Evolutionary conservation across 2,888 invertebrate species (phyloP), one percentile per base, ranked within the genome.

Genomic region (Gymnoscelis rufifasciata): DNA sequence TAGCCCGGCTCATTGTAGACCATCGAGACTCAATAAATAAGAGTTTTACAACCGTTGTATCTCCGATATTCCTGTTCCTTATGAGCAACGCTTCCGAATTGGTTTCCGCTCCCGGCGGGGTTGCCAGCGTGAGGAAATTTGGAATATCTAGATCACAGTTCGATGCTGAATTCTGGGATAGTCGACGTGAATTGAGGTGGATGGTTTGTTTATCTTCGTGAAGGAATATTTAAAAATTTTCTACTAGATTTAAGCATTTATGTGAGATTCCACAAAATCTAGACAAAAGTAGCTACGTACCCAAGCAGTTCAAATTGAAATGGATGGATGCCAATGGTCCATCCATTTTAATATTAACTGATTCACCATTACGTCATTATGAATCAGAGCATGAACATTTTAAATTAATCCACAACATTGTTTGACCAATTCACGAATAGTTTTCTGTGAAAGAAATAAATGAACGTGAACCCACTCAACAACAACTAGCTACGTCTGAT

Each of bases 51-150:
- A 35, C 54, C 42, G 43, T 51, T 53, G 51, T 51, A 51, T 54
- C 54, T 50, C 52, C 54, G 57, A 56, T 54, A 60, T 57, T 52
- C 48, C 56, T 36, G 56, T 62, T 63, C 57, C 55, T 57, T 58
- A 57, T 60, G 62, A 59, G 58, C 59, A 53, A 53, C 55, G 59
- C 44, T 64, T 59, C 62, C 57, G 59, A 58, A 66, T 61, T 60
- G 54, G 54, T 57, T 62, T 53, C 59, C 62, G 44, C 13, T 50
- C 61, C 65, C 49, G 45, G 33, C 47, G 66, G 60, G 55, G 56
- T 47, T 53, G 46, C 29, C 59, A 52, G 41, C 42, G 36, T 14
- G 46, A 60, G 56, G 57, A 59, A 54, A 60, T 63, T 64, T 19
- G 52, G 43, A 48, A 53, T 57, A 60, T 66, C 74, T 58, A 6